Percentiles rank a stretch among this genome's conserved stretches.
phyloP scores from a whole-genome alignment of 2,888 invertebrate species.

The Folsomia candida region DNA sequence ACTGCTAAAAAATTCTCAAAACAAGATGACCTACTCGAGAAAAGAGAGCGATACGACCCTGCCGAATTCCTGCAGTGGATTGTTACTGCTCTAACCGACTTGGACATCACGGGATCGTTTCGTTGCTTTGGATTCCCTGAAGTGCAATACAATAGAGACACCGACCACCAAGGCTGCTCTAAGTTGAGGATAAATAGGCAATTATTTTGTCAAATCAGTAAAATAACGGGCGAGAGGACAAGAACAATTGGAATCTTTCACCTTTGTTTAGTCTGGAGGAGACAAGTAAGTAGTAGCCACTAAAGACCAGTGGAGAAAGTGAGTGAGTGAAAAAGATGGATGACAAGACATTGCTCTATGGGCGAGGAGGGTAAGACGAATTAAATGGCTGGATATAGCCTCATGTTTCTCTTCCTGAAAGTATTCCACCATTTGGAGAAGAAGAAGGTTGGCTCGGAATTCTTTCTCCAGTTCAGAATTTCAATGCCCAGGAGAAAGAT shows the following conservation, averaged over 20 bases:
- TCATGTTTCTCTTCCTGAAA: no score
- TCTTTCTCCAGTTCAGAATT: not conserved
- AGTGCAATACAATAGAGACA: no score
- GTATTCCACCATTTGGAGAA: no score
- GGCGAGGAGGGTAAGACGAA: no score
- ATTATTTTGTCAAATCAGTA: slow-evolving; percentile 51
- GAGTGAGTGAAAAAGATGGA: slow-evolving; percentile 24
- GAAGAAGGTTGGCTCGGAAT: no score
- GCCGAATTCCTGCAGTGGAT: not conserved
- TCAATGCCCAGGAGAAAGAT: not conserved
- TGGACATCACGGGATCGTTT: no score
- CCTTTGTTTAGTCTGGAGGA: slow-evolving; percentile 23
- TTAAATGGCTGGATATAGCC: no score
- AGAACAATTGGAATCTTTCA: slow-evolving; percentile 34
- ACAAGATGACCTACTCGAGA: not conserved
- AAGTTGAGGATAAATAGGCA: slow-evolving; percentile 51
- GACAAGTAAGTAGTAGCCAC: not conserved
- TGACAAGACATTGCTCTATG: slow-evolving; percentile 1
- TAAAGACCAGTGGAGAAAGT: no score
- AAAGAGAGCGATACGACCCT: not conserved
- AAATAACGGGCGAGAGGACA: slow-evolving; percentile 41
- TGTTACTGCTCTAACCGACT: not conserved
- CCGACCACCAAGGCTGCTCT: slow-evolving; percentile 16
- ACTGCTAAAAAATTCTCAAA: not conserved
- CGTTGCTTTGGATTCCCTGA: slow-evolving; percentile 45